Conservation (phyloP, 2,113 vertebrate genomes). For the Hippocampus mohnikei region DNA sequence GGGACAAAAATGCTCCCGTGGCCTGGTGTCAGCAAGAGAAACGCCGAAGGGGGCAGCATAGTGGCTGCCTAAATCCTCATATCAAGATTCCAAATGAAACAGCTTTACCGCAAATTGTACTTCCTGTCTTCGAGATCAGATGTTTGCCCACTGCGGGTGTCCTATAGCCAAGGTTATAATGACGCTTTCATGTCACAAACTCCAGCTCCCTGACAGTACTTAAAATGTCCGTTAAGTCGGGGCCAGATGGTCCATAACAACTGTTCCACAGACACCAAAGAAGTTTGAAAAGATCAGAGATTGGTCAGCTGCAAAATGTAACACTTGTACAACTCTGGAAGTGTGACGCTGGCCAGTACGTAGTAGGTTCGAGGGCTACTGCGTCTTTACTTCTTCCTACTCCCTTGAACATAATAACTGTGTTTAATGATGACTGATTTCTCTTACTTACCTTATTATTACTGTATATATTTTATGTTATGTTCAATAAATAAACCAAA, state of each 20-base stretch:
- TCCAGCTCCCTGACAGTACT: conserved; percentile 18
- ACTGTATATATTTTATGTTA: too few relatives aligned
- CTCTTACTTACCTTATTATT: too few relatives aligned
- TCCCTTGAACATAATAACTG: too few relatives aligned
- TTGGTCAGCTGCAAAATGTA: conserved; percentile 29
- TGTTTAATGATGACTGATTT: too few relatives aligned
- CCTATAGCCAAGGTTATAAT: conserved; percentile 13
- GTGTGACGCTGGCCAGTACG: conserved; percentile 6
- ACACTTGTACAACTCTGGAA: conserved; percentile 4
- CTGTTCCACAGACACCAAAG: conserved; percentile 8
- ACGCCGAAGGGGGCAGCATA: conserved; percentile 5
- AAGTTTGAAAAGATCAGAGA: conserved; percentile 1
- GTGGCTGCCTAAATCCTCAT: conserved; percentile 18
- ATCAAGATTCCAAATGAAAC: conserved; percentile 29
- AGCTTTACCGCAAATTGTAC: conserved; percentile 28
- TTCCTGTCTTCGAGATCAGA: conserved; percentile 28
- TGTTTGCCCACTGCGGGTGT: conserved; percentile 43
- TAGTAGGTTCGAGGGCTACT: conserved; percentile 1
- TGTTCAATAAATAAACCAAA: too few relatives aligned
- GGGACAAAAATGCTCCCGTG: conserved; percentile 11
- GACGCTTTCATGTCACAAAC: conserved; percentile 26
- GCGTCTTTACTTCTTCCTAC: too few relatives aligned
- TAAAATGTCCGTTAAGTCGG: conserved; percentile 33
- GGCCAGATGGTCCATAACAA: conserved; percentile 22
- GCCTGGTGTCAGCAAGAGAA: conserved; percentile 5